Evolutionary conservation across 1,140 invertebrate genomes (phyloP).

Genomic region (Ridgeia piscesae): DNA sequence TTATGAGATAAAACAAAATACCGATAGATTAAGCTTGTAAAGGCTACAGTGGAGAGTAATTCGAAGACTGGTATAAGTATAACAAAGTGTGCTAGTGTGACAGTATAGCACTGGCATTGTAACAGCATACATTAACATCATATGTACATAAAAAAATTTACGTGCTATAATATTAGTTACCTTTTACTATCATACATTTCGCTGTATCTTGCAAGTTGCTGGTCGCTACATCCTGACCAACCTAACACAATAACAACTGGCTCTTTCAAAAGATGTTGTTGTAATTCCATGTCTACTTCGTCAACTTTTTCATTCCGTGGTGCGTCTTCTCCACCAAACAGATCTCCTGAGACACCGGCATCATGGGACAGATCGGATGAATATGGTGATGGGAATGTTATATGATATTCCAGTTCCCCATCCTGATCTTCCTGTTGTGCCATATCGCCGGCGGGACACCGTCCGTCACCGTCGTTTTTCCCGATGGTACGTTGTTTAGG

Average conservation of each 20-base stretch:
- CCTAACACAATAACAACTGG: conserved; percentile 75
- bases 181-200: conserved; percentile 75
- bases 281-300: conserved; percentile 8
- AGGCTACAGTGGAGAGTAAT: too few relatives aligned
- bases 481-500: background rate
- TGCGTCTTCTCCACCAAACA: conserved; percentile 6
- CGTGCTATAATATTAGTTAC: conserved; percentile 56
- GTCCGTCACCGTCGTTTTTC: background rate
- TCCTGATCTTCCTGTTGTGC: background rate
- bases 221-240: conserved; percentile 77
- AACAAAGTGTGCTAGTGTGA: too few relatives aligned
- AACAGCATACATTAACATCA: background rate
- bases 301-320: background rate
- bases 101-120: too few relatives aligned
- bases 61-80: too few relatives aligned
- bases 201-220: conserved; percentile 76
- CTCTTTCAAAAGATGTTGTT: conserved; percentile 28
- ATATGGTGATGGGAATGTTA: conserved; percentile 1
- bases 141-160: too few relatives aligned
- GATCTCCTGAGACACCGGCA: background rate
- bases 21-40: too few relatives aligned
- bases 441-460: background rate
- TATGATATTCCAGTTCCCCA: background rate
- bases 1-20: too few relatives aligned
- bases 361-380: background rate